A percentile compares a stretch with the other conserved stretches of the same genome.
phyloP scores from a whole-genome alignment of 2,797 vertebrate genomes.

The Sitta carolinensis region DNA sequence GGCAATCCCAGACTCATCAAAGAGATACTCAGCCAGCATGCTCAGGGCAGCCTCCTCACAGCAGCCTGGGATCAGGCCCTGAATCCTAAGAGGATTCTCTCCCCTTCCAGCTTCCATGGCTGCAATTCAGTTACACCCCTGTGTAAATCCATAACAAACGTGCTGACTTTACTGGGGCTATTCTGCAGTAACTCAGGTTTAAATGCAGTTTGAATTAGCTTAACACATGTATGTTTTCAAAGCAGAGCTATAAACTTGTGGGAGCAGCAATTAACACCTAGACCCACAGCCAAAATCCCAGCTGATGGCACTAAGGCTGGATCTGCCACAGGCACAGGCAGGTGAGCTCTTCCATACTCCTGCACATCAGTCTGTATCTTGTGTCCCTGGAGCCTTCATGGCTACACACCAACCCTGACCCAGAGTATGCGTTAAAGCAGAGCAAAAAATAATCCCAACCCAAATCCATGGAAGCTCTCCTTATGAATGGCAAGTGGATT shows the following conservation, averaged over 20 bases:
- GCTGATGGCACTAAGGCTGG: not conserved
- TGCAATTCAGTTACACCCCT: not conserved
- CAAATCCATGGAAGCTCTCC: not conserved
- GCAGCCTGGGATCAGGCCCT: not conserved
- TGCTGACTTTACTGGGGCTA: not conserved
- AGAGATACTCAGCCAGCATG: not conserved
- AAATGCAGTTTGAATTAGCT: not conserved
- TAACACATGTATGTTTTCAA: not conserved
- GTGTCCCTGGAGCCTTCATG: not conserved
- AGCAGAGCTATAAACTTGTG: not conserved
- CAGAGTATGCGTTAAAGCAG: not conserved
- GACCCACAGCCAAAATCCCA: not conserved
- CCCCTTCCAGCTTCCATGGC: not conserved
- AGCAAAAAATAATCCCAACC: not conserved
- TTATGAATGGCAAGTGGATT: not conserved
- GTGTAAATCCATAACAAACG: not conserved
- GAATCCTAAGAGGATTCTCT: not conserved
- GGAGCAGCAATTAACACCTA: not conserved
- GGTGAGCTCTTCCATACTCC: not conserved
- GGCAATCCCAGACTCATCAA: not conserved
- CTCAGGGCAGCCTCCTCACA: not conserved
- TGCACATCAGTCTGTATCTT: not conserved
- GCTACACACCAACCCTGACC: not conserved
- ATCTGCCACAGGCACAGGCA: not conserved
- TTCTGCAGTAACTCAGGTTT: not conserved